Evolutionary conservation across 2,113 vertebrate genomes (phyloP).

Genomic region (Nothocercus julius): DNA sequence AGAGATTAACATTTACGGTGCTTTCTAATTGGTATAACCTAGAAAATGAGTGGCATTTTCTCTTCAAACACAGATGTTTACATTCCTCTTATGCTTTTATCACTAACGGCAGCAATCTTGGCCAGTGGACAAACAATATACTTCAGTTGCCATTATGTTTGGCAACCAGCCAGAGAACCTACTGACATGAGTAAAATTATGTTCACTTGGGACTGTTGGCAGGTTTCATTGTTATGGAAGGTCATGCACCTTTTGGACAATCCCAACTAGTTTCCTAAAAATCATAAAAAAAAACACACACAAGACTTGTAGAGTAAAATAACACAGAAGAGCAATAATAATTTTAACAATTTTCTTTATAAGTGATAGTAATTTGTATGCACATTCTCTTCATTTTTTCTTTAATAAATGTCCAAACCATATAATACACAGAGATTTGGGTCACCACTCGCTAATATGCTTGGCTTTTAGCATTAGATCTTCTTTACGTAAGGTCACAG

Average conservation of each 20-base stretch:
- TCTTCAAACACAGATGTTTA: constrained; percentile 55
- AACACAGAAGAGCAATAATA: not conserved
- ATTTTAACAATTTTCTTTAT: not conserved
- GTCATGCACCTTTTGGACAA: not conserved
- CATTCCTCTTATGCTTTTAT: constrained; percentile 38
- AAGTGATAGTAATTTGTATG: not conserved
- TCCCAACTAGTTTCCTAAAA: not conserved
- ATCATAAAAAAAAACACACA: not conserved
- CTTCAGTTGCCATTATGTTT: constrained; percentile 38
- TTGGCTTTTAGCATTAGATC: not conserved
- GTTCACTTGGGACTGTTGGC: not conserved
- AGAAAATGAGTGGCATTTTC: constrained; percentile 6
- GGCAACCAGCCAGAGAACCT: not conserved
- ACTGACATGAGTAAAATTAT: not conserved
- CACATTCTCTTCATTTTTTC: not conserved
- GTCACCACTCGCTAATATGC: not conserved
- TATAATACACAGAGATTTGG: not conserved
- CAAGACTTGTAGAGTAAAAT: not conserved
- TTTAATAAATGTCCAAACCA: not conserved
- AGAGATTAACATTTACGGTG: constrained; percentile 15
- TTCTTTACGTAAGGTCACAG: rapidly evolving
- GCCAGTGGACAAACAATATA: constrained; percentile 50
- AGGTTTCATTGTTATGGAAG: not conserved
- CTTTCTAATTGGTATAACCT: constrained; percentile 23
- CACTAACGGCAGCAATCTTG: constrained; percentile 58